Conservation (phyloP, 2,797 vertebrate species). For the Lepilemur septentrionalis region DNA sequence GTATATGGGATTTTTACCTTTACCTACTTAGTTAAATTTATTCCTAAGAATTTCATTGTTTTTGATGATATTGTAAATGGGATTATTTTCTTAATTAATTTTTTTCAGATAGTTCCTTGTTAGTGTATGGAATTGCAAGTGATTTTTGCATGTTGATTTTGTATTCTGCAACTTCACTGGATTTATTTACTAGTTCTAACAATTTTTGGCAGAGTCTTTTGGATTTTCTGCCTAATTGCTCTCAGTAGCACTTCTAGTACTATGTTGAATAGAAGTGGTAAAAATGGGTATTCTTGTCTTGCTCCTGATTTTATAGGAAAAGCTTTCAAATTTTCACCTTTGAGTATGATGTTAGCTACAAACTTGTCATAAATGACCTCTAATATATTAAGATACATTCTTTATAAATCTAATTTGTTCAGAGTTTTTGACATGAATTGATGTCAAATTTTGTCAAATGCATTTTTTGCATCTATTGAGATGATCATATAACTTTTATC, state of each 20-base stretch:
- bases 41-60: not conserved
- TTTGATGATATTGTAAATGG: not conserved
- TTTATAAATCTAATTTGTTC: not conserved
- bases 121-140: not conserved
- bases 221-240: not conserved
- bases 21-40: not conserved
- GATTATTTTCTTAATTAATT: not conserved
- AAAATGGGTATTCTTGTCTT: not conserved
- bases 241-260: not conserved
- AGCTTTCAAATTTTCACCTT: not conserved
- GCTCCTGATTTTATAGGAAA: not conserved
- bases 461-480: not conserved
- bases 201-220: not conserved
- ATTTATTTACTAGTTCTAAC: not conserved
- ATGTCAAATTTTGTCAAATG: not conserved
- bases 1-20: not conserved
- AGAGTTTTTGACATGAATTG: not conserved
- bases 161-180: not conserved
- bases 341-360: not conserved
- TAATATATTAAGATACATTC: not conserved
- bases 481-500: not conserved
- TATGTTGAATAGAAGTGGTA: not conserved
- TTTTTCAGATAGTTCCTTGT: not conserved
- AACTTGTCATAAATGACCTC: not conserved
- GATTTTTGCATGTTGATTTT: not conserved